Evolutionary conservation across 1,140 invertebrate genomes (phyloP).

Genomic region (Euura saliciscinereae): DNA sequence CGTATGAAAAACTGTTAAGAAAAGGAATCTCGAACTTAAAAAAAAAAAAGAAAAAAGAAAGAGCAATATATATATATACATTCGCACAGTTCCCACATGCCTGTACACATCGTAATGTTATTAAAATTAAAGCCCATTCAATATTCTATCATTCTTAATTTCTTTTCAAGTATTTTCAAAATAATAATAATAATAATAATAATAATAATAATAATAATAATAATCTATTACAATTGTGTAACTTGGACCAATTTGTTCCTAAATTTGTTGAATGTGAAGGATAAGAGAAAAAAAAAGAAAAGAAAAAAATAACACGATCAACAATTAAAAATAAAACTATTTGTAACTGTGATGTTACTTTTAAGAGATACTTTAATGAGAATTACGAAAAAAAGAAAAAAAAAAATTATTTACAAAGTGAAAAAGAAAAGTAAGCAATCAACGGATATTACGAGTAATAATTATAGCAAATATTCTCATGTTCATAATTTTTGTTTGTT

Average conservation of each 20-base stretch:
- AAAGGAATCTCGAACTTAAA: neutral
- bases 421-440: neutral
- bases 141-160: neutral
- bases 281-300: too few species aligned
- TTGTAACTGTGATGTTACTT: neutral
- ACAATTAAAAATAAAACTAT: neutral
- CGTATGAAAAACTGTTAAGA: neutral
- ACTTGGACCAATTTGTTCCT: neutral
- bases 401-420: neutral
- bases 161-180: too few species aligned
- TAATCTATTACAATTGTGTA: constrained; percentile 6
- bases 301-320: too few species aligned
- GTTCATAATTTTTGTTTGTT: neutral
- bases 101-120: constrained; percentile 1
- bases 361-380: neutral
- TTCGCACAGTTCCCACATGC: constrained; percentile 6
- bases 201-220: neutral
- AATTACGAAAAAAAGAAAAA: neutral
- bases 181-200: too few species aligned
- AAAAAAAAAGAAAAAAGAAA: neutral
- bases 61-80: neutral
- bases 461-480: neutral
- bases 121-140: constrained; percentile 1
- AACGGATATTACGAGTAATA: neutral
- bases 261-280: neutral